Conservation (phyloP, 2,888 invertebrate species). For the Heliconius aoede region DNA sequence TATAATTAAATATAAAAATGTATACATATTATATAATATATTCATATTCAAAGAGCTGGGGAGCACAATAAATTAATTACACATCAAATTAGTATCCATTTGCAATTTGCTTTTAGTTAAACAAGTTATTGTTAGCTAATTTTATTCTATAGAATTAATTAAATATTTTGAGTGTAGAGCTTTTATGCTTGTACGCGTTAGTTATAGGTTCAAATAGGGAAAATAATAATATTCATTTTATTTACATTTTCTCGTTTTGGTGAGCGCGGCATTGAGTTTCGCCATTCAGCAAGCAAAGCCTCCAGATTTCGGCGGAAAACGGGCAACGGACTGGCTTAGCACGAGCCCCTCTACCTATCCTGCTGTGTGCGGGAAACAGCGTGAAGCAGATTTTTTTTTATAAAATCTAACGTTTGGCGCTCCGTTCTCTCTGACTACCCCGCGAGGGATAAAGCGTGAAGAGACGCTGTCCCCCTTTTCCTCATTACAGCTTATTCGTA, state of each 20-base stretch:
- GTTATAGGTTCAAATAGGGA: background rate
- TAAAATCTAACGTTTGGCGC: too few species aligned
- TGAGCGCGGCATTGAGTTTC: background rate
- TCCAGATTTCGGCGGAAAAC: background rate
- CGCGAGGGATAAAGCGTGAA: too few species aligned
- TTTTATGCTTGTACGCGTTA: background rate
- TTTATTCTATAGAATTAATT: background rate
- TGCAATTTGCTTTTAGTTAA: slow-evolving; percentile 12
- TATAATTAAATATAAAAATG: too few species aligned
- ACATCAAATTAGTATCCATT: slow-evolving; percentile 2
- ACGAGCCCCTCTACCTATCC: too few species aligned
- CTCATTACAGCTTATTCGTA: too few species aligned
- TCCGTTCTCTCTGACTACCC: too few species aligned
- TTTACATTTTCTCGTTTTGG: background rate
- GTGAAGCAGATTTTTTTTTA: too few species aligned
- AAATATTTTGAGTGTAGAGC: background rate
- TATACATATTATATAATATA: too few species aligned
- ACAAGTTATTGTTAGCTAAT: background rate
- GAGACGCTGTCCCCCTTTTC: too few species aligned
- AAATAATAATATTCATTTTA: background rate
- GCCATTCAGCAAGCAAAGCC: too few species aligned
- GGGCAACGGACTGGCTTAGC: too few species aligned
- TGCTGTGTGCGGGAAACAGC: too few species aligned
- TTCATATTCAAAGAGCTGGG: background rate
- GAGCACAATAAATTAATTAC: slow-evolving; percentile 1